A percentile compares a stretch with the other conserved stretches of the same genome.
phyloP scores from a whole-genome alignment of 2,888 invertebrate species.

The Drosophila lutescens region DNA sequence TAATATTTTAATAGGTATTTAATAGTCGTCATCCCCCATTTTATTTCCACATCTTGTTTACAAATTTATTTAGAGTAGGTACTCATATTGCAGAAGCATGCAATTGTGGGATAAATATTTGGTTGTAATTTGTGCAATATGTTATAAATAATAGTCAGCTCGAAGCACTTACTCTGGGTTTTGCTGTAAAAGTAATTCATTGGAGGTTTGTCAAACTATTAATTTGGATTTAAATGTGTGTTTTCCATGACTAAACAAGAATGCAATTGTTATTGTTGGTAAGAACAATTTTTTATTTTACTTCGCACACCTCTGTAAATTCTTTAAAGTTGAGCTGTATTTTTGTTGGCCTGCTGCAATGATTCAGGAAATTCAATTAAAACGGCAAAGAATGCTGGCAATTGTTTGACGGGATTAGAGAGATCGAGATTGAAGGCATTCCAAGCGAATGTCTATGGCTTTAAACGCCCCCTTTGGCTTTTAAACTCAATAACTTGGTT shows the following conservation, averaged over 20 bases:
- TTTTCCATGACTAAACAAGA: neutral
- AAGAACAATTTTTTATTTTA: neutral
- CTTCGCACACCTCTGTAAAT: neutral
- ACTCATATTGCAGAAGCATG: neutral
- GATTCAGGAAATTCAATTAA: slow-evolving; percentile 60
- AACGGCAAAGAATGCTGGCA: slow-evolving; percentile 19
- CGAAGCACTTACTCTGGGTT: neutral
- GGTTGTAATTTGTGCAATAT: neutral
- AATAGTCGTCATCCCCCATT: neutral
- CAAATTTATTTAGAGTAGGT: neutral
- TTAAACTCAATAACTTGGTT: slow-evolving; percentile 2
- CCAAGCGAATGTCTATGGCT: slow-evolving; percentile 1
- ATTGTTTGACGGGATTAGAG: slow-evolving; percentile 7
- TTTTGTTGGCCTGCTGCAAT: slow-evolving; percentile 3
- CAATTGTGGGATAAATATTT: neutral
- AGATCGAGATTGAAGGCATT: slow-evolving; percentile 3
- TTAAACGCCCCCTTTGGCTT: slow-evolving; percentile 2
- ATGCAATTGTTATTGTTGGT: too few relatives aligned
- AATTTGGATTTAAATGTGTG: neutral
- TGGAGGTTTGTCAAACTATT: neutral
- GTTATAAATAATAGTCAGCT: neutral
- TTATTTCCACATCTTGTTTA: neutral
- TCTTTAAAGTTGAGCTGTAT: neutral
- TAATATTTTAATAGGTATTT: neutral
- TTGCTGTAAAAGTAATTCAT: neutral